Conservation (phyloP, 2,113 vertebrate species). For the Epinephelus fuscoguttatus region DNA sequence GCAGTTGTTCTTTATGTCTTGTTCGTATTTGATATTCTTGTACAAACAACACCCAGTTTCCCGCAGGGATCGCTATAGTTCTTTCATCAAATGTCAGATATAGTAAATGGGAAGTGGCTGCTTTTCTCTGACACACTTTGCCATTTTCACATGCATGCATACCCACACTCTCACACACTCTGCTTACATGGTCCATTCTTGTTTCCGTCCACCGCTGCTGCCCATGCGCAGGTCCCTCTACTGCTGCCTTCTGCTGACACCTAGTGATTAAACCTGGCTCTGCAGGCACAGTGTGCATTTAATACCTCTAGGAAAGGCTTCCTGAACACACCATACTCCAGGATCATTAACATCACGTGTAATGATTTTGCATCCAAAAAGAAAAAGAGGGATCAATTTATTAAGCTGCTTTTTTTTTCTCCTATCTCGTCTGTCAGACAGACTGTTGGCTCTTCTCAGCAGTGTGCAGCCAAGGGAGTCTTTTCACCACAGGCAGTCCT, state of each 20-base stretch:
- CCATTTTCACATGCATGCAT: neutral
- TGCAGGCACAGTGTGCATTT: neutral
- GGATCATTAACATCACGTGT: neutral
- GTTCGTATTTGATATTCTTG: neutral
- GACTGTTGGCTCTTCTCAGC: conserved; percentile 3
- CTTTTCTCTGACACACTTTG: neutral
- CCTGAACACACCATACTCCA: neutral
- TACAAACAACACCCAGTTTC: conserved; percentile 8
- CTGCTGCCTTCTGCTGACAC: conserved; percentile 55
- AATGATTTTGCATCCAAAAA: neutral
- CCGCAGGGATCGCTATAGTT: neutral
- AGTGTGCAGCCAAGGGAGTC: neutral
- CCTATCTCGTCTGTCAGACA: neutral
- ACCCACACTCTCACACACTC: neutral
- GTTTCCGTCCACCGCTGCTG: too few relatives aligned
- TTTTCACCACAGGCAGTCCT: conserved; percentile 4
- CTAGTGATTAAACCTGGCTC: conserved; percentile 41
- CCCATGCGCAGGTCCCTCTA: neutral
- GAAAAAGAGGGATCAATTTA: too few relatives aligned
- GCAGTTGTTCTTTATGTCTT: neutral
- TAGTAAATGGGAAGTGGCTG: neutral
- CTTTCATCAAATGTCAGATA: neutral
- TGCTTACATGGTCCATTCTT: neutral
- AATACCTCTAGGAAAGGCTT: neutral
- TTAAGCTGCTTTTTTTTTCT: neutral